Evolutionary conservation across 2,888 invertebrate species (phyloP).

Genomic region (Drosophila maculinotata): DNA sequence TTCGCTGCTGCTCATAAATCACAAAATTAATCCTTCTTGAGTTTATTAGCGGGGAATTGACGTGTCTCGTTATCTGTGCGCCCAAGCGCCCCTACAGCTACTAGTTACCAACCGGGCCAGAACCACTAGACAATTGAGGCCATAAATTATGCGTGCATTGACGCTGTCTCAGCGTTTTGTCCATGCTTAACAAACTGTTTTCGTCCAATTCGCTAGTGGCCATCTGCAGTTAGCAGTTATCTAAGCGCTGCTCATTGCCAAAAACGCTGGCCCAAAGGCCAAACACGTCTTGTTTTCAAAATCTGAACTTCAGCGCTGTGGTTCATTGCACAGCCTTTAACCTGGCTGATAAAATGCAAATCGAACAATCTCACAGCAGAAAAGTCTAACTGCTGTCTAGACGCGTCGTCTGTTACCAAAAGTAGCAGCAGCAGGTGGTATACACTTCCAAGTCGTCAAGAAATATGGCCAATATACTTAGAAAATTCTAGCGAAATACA

Average conservation of each 20-base stretch:
- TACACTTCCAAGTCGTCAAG: constrained; percentile 27
- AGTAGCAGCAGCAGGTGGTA: constrained; percentile 62
- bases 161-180: constrained; percentile 30
- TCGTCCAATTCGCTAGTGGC: constrained; percentile 41
- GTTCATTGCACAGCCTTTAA: constrained; percentile 61
- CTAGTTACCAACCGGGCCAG: constrained; percentile 12
- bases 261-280: constrained; percentile 5
- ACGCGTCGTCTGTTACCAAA: constrained; percentile 42
- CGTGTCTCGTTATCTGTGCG: constrained; percentile 73
- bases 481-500: constrained; percentile 9
- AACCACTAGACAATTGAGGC: constrained; percentile 51
- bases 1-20: constrained; percentile 79
- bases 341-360: constrained; percentile 60
- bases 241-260: not conserved
- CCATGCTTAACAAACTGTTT: constrained; percentile 41
- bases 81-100: constrained; percentile 21
- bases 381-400: constrained; percentile 66
- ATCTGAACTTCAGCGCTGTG: constrained; percentile 26
- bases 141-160: constrained; percentile 74
- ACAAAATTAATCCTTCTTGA: constrained; percentile 84
- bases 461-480: constrained; percentile 49
- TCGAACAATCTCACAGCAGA: constrained; percentile 35
- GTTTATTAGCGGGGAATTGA: constrained; percentile 83
- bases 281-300: constrained; percentile 31
- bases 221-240: constrained; percentile 17